Base-by-base conservation (phyloP, 2,113 vertebrate genomes). In the Urocitellus parryii region DNA sequence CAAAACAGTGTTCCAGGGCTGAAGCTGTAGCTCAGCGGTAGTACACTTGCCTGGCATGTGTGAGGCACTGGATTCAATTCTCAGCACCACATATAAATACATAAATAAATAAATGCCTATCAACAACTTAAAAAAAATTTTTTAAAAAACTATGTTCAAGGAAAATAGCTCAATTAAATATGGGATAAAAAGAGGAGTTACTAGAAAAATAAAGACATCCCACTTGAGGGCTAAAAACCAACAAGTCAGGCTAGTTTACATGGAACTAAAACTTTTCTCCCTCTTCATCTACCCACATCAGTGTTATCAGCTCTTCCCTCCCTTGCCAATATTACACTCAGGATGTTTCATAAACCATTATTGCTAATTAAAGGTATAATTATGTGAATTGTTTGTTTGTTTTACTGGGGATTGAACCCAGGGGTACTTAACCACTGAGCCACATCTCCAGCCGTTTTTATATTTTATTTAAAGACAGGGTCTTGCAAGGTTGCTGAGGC, bases 281-380 rank as follows among this genome's bases (percentile, higher is more conserved):
- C 16, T 90, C 45, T 25, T 85, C 79, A 42, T 73, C 34, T 32
- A 56, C 20, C 29, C 14, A 63, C 39, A 29, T 88, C 42, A n/a
- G 0, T 88, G 39, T 70, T 53, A 29, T 5, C 45, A 82, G 1
- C 16, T 39, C 39, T 92, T 90, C 37, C 9, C 12, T 80, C 18
- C 39, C 34, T 90, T 80, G 39, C 14, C 48, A 74, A 0, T 84
- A 34, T 39, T 88, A 39, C 48, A 81, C 53, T 93, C 20, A 90
- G 73, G 53, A 51, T 8, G 3, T 85, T 85, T 89, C 53, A 76
- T 87, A 92, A 83, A 76, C 18, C 89, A 88, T 90, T 58, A 74
- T 10, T 80, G 45, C 65, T 96, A n/a, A 73, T 68, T 68, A 91
- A 94, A 90, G 14, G 8, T 94, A 9, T 25, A 84, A 61, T 81